Evolutionary conservation across 2,888 invertebrate species (phyloP).

Genomic region (Pachymerium ferrugineum): DNA sequence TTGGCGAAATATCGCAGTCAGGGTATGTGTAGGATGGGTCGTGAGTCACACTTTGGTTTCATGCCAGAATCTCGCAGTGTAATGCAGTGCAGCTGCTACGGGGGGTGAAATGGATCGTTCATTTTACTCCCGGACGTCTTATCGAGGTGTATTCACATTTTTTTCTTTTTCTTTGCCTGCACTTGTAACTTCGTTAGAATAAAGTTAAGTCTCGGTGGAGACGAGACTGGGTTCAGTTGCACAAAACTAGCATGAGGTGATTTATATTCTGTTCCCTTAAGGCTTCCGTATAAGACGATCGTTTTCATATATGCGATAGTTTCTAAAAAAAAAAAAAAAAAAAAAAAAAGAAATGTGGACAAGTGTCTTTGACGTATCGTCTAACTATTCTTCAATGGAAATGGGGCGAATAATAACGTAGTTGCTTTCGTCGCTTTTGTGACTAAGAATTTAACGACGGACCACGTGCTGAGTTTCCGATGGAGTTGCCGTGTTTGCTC

Average conservation of each 20-base stretch:
- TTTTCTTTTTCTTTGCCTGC: background rate
- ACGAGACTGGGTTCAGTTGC: background rate
- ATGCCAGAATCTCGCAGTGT: constrained; percentile 13
- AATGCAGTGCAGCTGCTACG: constrained; percentile 17
- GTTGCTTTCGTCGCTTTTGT: background rate
- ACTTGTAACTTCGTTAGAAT: background rate
- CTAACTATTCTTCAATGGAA: constrained; percentile 10
- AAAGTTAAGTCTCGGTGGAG: background rate
- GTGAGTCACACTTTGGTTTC: constrained; percentile 17
- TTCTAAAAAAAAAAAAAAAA: too few relatives aligned
- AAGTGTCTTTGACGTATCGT: background rate
- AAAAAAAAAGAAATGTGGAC: too few relatives aligned
- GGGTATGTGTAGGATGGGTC: background rate
- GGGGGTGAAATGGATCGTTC: constrained; percentile 17
- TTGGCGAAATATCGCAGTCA: background rate
- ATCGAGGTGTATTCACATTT: constrained; percentile 15
- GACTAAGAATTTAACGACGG: background rate
- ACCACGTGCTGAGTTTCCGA: background rate
- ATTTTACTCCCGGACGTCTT: background rate
- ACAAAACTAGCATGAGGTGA: background rate
- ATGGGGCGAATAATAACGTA: constrained; percentile 9
- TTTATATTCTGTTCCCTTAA: background rate
- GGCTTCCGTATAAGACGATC: background rate
- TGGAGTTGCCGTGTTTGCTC: background rate
- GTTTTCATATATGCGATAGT: background rate